Percentiles rank a stretch among this genome's conserved stretches.
Conservation (phyloP, 2,797 vertebrate species). For the Argyrosomus regius region DNA sequence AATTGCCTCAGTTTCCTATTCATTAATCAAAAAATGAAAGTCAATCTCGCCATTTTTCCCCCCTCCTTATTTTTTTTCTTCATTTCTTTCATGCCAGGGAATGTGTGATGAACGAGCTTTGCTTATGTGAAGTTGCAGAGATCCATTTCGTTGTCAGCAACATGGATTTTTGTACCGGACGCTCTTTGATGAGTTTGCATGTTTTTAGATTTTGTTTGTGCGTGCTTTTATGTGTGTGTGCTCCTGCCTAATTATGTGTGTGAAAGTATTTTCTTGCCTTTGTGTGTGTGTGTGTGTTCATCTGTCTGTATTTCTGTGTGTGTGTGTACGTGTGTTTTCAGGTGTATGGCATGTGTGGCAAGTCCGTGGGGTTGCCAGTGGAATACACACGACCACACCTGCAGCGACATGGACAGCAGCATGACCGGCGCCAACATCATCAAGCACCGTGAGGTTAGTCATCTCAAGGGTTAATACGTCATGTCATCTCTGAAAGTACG, state of each 20-base stretch:
- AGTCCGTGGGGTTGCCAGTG: slow-evolving; percentile 96
- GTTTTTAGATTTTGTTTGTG: slow-evolving; percentile 62
- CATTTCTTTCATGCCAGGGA: slow-evolving; percentile 73
- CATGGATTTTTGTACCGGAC: slow-evolving; percentile 75
- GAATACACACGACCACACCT: slow-evolving; percentile 87
- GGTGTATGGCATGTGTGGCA: slow-evolving; percentile 94
- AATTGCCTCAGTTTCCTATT: slow-evolving; percentile 87
- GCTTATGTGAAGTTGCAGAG: slow-evolving; percentile 80
- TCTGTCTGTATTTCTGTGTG: neutral
- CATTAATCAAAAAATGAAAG: slow-evolving; percentile 88
- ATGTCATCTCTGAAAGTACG: neutral
- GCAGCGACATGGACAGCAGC: slow-evolving; percentile 82
- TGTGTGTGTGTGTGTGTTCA: slow-evolving; percentile 27
- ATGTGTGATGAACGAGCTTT: slow-evolving; percentile 85
- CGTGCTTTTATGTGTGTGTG: slow-evolving; percentile 17
- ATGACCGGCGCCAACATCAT: slow-evolving; percentile 82
- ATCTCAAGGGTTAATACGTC: slow-evolving; percentile 4
- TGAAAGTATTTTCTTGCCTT: slow-evolving; percentile 8
- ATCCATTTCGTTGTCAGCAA: slow-evolving; percentile 82
- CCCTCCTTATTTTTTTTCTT: slow-evolving; percentile 39
- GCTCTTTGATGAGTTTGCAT: slow-evolving; percentile 80
- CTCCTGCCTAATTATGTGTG: slow-evolving; percentile 9
- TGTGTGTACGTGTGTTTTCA: slow-evolving; percentile 68
- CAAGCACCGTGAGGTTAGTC: slow-evolving; percentile 89
- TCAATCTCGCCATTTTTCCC: slow-evolving; percentile 73